Percentiles rank a stretch among this genome's conserved stretches.
Conservation (phyloP, 1,140 invertebrate species). For the Eriocheir sinensis region DNA sequence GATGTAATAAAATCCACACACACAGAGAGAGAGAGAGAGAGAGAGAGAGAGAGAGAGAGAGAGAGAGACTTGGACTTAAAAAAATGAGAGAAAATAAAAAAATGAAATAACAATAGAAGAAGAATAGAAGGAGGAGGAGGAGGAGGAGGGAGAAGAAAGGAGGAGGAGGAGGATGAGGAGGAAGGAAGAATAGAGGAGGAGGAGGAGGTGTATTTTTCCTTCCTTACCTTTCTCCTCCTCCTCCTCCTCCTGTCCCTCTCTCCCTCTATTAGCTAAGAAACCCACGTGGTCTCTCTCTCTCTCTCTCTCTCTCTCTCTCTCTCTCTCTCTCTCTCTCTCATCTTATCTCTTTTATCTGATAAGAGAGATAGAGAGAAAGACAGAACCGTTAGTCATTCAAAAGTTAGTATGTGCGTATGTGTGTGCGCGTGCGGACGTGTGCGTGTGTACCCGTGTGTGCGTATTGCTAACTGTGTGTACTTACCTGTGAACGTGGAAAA, state of each 20-base stretch:
- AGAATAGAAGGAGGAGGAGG: neutral
- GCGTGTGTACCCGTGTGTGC: neutral
- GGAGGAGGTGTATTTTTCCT: neutral
- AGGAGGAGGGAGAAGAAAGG: neutral
- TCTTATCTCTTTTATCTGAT: too few relatives aligned
- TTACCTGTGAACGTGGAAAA: too few relatives aligned
- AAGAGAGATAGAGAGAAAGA: too few relatives aligned
- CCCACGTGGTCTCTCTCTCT: too few relatives aligned
- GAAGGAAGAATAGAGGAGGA: neutral
- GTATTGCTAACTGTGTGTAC: neutral
- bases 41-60: conserved; percentile 8
- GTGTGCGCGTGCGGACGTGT: neutral
- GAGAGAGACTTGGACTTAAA: neutral
- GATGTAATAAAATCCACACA: too few relatives aligned
- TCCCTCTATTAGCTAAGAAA: neutral
- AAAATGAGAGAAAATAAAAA: too few relatives aligned
- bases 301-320: too few relatives aligned
- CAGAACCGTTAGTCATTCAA: too few relatives aligned
- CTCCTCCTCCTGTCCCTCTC: neutral
- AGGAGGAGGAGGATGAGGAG: neutral
- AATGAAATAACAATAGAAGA: too few relatives aligned
- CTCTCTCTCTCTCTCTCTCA: too few relatives aligned
- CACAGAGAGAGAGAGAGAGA: neutral
- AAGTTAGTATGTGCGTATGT: neutral
- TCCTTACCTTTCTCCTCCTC: neutral